phyloP scores from a whole-genome alignment of 2,888 invertebrate genomes.

The Heliconius hortense region DNA sequence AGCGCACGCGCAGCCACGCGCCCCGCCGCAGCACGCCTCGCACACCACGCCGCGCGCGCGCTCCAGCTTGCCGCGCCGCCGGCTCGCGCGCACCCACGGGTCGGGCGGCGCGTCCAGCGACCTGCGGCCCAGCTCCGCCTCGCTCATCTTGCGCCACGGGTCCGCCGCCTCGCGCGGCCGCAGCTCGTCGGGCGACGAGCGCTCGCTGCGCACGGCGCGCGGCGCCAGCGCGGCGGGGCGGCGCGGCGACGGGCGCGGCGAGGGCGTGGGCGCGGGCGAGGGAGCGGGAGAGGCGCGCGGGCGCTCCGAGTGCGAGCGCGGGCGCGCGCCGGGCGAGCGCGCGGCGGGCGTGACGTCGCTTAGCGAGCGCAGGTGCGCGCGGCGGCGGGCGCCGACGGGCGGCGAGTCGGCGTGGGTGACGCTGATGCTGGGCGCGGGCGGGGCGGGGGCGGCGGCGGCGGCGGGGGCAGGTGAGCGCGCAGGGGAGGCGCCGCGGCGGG shows the following conservation, averaged over 20 bases:
- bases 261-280: slow-evolving; percentile 50
- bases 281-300: slow-evolving; percentile 59
- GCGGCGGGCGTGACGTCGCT: slow-evolving; percentile 74
- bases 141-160: slow-evolving; percentile 70
- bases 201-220: slow-evolving; percentile 45
- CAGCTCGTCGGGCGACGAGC: slow-evolving; percentile 43
- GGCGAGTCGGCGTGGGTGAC: slow-evolving; percentile 73
- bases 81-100: slow-evolving; percentile 46
- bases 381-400: slow-evolving; percentile 59
- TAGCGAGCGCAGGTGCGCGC: slow-evolving; percentile 72
- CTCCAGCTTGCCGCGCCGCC: slow-evolving; percentile 42
- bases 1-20: slow-evolving; percentile 56
- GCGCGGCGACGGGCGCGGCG: slow-evolving; percentile 43
- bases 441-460: slow-evolving; percentile 40
- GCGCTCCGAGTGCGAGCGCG: slow-evolving; percentile 71
- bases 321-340: slow-evolving; percentile 63
- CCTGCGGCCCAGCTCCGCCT: slow-evolving; percentile 51
- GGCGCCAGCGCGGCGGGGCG: slow-evolving; percentile 44
- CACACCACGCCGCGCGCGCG: slow-evolving; percentile 53
- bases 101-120: slow-evolving; percentile 43
- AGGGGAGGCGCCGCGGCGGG: slow-evolving; percentile 53
- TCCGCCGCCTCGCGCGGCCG: slow-evolving; percentile 49
- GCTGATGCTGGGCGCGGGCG: slow-evolving; percentile 64
- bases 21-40: slow-evolving; percentile 48
- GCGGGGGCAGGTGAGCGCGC: slow-evolving; percentile 53